Conservation (phyloP, 2,888 invertebrate genomes). For the Synanthedon myopaeformis region DNA sequence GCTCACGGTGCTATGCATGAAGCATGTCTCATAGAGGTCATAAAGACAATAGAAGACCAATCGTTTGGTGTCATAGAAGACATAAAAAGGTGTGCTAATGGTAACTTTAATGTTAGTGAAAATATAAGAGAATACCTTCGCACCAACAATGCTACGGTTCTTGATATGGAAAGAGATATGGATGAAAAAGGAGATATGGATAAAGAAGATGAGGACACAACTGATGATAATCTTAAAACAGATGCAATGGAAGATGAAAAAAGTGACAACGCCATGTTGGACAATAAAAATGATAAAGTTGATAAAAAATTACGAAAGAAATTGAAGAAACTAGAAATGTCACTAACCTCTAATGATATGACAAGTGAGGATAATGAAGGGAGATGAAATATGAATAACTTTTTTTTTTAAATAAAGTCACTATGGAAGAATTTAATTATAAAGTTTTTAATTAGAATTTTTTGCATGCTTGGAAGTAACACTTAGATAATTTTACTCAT, state of each 20-base stretch:
- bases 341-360: not conserved
- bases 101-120: slow-evolving; percentile 21
- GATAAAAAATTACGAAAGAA: slow-evolving; percentile 30
- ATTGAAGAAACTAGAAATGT: slow-evolving; percentile 14
- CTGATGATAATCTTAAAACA: not conserved
- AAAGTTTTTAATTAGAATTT: no score
- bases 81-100: slow-evolving; percentile 31
- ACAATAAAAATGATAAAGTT: slow-evolving; percentile 19
- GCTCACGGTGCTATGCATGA: slow-evolving; percentile 66
- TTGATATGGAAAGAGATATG: slow-evolving; percentile 20
- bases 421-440: no score
- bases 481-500: no score
- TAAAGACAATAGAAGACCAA: slow-evolving; percentile 50
- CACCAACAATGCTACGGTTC: slow-evolving; percentile 47
- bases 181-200: slow-evolving; percentile 7
- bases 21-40: slow-evolving; percentile 59
- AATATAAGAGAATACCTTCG: slow-evolving; percentile 20
- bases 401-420: no score
- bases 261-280: slow-evolving; percentile 22
- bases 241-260: slow-evolving; percentile 2
- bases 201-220: not conserved
- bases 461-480: no score
- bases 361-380: no score
- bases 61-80: slow-evolving; percentile 31
- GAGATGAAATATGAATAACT: no score